Conservation (phyloP, 1,140 invertebrate genomes). For the Ceratina calcarata region DNA sequence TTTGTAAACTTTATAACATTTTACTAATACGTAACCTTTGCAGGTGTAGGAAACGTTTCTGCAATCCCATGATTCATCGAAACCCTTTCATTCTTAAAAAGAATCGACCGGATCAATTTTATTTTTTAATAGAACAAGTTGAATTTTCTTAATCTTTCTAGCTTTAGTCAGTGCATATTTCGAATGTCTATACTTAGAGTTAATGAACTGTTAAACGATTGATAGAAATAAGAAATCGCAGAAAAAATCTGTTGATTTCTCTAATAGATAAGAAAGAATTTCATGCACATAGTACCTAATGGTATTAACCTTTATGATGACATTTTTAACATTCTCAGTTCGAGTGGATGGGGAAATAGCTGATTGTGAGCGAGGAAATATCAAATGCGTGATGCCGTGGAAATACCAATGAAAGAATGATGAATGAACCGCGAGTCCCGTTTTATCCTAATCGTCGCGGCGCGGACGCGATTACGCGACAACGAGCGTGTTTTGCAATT, state of each 20-base stretch:
- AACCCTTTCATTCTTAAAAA: not conserved
- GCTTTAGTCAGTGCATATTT: too few species aligned
- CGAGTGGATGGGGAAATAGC: not conserved
- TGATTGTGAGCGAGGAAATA: not conserved
- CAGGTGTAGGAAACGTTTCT: not conserved
- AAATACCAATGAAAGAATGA: not conserved
- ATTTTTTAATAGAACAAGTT: too few species aligned
- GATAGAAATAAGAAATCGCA: not conserved
- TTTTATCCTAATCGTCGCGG: not conserved
- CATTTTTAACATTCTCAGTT: not conserved
- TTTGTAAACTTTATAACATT: not conserved
- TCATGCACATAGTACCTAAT: not conserved
- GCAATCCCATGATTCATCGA: not conserved
- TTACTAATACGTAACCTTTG: not conserved
- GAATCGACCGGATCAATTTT: not conserved
- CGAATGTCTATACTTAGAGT: too few species aligned
- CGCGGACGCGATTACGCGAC: not conserved
- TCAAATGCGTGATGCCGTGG: not conserved
- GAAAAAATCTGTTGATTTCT: not conserved
- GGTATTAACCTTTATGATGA: not conserved
- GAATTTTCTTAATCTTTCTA: too few species aligned
- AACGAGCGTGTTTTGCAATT: constrained; percentile 9
- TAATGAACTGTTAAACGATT: not conserved
- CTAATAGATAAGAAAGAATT: not conserved
- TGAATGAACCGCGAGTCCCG: not conserved